Percentiles rank a stretch among this genome's conserved stretches.
phyloP scores from a whole-genome alignment of 2,797 vertebrate genomes.

The Sebastes alutus region DNA sequence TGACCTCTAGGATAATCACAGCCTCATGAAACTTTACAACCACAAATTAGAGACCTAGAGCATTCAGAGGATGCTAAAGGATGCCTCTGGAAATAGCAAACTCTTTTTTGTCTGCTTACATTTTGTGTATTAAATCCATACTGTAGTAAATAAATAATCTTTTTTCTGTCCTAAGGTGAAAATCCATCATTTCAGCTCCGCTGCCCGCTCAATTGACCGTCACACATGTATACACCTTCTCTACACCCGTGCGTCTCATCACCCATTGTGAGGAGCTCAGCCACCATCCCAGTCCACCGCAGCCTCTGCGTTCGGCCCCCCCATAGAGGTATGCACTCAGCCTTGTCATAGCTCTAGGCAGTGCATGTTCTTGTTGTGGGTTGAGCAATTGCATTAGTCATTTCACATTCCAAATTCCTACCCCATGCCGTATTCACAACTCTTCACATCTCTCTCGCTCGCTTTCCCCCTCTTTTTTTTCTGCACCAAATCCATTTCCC shows the following conservation, averaged over 20 bases:
- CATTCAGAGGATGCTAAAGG: background rate
- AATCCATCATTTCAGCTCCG: constrained; percentile 41
- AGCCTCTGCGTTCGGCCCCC: constrained; percentile 45
- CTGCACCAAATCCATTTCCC: constrained; percentile 22
- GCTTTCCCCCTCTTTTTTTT: background rate
- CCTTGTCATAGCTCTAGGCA: constrained; percentile 82
- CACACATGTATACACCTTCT: constrained; percentile 20
- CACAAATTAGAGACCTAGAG: no score
- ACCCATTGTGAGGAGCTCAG: constrained; percentile 27
- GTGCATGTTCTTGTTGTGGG: constrained; percentile 85
- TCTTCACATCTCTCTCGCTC: constrained; percentile 32
- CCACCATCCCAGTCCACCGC: constrained; percentile 41
- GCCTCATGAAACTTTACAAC: no score
- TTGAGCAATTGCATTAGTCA: constrained; percentile 87
- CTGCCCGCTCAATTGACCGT: constrained; percentile 47
- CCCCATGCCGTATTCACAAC: constrained; percentile 73
- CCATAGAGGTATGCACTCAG: constrained; percentile 82
- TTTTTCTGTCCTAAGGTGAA: background rate
- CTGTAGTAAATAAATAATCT: background rate
- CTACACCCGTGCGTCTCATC: constrained; percentile 25
- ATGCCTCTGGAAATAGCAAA: background rate
- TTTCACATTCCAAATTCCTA: constrained; percentile 85
- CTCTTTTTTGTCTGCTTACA: background rate
- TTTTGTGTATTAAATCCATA: background rate
- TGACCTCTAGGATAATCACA: no score